Conservation (phyloP, 1,140 invertebrate genomes). For the Brachionus angularis region DNA sequence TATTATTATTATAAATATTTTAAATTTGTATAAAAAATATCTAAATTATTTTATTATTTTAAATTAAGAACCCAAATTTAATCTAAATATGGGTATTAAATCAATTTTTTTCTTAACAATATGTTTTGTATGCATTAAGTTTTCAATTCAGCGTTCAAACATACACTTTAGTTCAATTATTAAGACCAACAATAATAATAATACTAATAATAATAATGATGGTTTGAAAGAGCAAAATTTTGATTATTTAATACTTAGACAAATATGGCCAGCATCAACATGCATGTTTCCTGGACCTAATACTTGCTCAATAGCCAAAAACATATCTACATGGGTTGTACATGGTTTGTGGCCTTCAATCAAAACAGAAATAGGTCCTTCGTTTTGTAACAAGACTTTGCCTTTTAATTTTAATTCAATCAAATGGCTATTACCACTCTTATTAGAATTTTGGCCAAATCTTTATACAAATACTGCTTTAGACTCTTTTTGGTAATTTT, state of each 20-base stretch:
- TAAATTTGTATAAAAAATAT: no score
- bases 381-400: slow-evolving; percentile 34
- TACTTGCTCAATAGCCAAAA: slow-evolving; percentile 5
- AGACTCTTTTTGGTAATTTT: slow-evolving; percentile 41
- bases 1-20: no score
- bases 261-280: slow-evolving; percentile 41
- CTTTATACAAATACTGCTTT: slow-evolving; percentile 30
- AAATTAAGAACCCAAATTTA: no score
- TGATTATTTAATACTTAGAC: slow-evolving; percentile 39
- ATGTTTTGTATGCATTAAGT: no score
- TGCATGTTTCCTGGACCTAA: slow-evolving; percentile 38
- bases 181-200: no score
- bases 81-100: no score
- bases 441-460: slow-evolving; percentile 43
- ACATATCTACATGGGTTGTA: slow-evolving; percentile 30
- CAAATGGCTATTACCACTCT: slow-evolving; percentile 1
- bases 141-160: no score
- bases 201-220: no score
- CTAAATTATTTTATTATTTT: no score
- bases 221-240: not conserved
- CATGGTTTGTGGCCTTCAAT: slow-evolving; percentile 42
- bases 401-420: slow-evolving; percentile 16
- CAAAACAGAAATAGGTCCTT: slow-evolving; percentile 32
- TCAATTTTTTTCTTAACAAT: no score
- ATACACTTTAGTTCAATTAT: no score